Evolutionary conservation across 2,797 vertebrate genomes (phyloP), one percentile per base, ranked within the genome.

Genomic region (Argentina silus): DNA sequence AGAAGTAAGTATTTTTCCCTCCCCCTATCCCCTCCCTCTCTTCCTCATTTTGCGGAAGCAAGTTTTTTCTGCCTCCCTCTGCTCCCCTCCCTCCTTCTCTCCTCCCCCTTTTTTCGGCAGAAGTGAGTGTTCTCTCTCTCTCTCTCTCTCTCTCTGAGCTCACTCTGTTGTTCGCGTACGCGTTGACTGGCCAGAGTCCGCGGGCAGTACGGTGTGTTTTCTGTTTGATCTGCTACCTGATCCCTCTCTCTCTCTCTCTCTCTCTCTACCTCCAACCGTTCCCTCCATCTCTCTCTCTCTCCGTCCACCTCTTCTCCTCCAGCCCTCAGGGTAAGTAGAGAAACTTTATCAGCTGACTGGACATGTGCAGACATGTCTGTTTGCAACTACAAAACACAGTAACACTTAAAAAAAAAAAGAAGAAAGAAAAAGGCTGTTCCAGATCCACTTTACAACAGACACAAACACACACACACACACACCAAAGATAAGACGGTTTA

Each of bases 111-210:
- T 73, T 70, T 44, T 21, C 44, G 2, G 14, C 36, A 53, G 27
- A 61, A 57, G 3, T 47, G 12, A 7, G n/a, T 23, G n/a, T 17
- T 6, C 63, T 50, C 61, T 64, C 50, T 44, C 15, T 21, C 12
- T 36, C 48, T 6, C 63, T 50, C 61, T 64, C 50, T 84, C 74
- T 86, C 81, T 76, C 87, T 86, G 83, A 78, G 77, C 84, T 90
- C 87, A 92, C 80, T 92, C 78, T 82, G 82, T 88, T 70, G 89
- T 89, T 86, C 89, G 90, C 72, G 92, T 96, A 96, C 93, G 95
- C 91, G 95, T 96, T 83, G 95, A 95, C 95, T 95, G 95, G 89
- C 92, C 96, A 94, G 96, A 96, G 95, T 96, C 96, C 95, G 92
- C 91, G 95, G 95, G 92, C 94, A 81, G 79, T 80, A 86, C 88